These are phyloP conservation scores for Chrysomallon squamiferum DNA, from an alignment of 1,140 invertebrate species.

Conservation along the genomic window DNA sequence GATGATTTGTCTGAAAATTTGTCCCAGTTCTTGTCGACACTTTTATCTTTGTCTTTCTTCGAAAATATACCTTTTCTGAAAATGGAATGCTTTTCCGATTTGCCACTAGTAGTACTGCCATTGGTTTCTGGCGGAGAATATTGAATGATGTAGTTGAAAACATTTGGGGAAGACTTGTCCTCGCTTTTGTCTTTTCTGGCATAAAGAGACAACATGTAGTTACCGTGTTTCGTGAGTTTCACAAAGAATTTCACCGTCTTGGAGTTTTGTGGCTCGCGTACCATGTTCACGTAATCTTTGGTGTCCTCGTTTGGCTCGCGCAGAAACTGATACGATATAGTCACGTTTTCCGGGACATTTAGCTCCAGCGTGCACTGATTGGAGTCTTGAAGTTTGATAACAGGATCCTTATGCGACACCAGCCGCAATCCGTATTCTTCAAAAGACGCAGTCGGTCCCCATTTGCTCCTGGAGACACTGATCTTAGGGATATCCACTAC, in stretches of 20 bases:
- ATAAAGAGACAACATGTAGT: constrained; percentile 59
- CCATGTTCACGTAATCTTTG: constrained; percentile 43
- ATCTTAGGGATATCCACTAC: constrained; percentile 51
- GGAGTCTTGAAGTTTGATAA: constrained; percentile 42
- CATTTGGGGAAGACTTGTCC: constrained; percentile 42
- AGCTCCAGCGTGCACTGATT: constrained; percentile 46
- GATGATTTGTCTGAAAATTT: constrained; percentile 25
- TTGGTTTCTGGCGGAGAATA: constrained; percentile 28
- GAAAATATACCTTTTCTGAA: constrained; percentile 36
- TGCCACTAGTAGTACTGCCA: background rate
- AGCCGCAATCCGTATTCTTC: constrained; percentile 48
- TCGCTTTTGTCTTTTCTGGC: constrained; percentile 43
- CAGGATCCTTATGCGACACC: constrained; percentile 54
- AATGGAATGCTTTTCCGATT: constrained; percentile 32
- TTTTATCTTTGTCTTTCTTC: constrained; percentile 33
- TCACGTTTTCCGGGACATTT: constrained; percentile 37
- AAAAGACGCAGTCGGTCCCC: constrained; percentile 52
- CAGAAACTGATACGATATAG: constrained; percentile 54
- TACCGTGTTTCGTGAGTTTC: constrained; percentile 47
- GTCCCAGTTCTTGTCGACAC: constrained; percentile 15
- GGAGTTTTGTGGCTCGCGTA: constrained; percentile 25
- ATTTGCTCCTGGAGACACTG: constrained; percentile 24
- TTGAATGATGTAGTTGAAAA: constrained; percentile 59
- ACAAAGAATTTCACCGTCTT: constrained; percentile 43
- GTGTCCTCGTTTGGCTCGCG: constrained; percentile 60